These are phyloP conservation scores for Antitype chi DNA, from an alignment of 2,888 invertebrate species.

Conservation along the genomic window DNA sequence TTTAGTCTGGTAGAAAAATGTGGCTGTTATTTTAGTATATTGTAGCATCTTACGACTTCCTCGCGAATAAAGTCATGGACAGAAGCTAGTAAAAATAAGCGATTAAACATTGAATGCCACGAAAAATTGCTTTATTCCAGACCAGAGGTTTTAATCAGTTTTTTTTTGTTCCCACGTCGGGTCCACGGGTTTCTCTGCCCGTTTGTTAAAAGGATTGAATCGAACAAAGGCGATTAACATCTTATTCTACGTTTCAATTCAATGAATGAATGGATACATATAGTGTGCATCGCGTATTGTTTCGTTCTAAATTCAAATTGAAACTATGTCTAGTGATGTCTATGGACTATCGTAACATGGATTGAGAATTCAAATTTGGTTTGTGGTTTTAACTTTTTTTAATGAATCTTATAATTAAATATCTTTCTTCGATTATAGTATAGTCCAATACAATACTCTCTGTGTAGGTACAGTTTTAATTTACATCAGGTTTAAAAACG, in stretches of 20 bases:
- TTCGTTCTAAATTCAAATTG: conserved; percentile 54
- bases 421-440: background rate
- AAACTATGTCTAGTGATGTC: conserved; percentile 1
- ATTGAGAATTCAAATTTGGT: background rate
- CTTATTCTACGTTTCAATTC: conserved; percentile 58
- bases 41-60: too few species aligned
- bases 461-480: too few species aligned
- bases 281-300: conserved; percentile 35
- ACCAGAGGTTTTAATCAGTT: conserved; percentile 38
- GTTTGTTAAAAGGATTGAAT: conserved; percentile 52
- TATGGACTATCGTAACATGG: background rate
- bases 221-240: conserved; percentile 59
- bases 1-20: too few species aligned
- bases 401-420: too few species aligned
- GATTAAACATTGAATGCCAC: conserved; percentile 37
- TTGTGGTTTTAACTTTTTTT: background rate
- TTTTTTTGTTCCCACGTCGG: conserved; percentile 33
- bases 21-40: too few species aligned
- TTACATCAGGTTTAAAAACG: background rate
- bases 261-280: conserved; percentile 40
- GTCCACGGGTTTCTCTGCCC: conserved; percentile 31
- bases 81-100: conserved; percentile 13
- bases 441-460: background rate
- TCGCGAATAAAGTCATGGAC: too few species aligned
- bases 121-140: conserved; percentile 45